These are phyloP conservation scores for Cantharis nigra DNA, from an alignment of 2,888 invertebrate genomes.

Conservation along the genomic window DNA sequence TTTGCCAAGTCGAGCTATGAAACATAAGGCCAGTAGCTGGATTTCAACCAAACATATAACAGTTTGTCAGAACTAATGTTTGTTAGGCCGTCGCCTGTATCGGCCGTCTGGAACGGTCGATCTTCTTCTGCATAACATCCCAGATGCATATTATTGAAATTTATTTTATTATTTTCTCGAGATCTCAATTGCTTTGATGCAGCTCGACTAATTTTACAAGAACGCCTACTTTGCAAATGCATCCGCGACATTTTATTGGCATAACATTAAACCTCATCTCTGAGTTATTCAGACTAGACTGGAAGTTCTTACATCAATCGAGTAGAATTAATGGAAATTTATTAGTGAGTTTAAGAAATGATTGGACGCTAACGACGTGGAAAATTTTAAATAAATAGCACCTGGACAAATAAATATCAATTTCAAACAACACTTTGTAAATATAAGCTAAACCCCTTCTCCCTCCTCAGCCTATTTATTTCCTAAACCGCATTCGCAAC, in stretches of 20 bases:
- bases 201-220: conserved; percentile 45
- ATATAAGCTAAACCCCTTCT: too few species aligned
- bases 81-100: conserved; percentile 39
- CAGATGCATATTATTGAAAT: conserved; percentile 39
- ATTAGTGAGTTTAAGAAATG: conserved; percentile 8
- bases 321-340: conserved; percentile 43
- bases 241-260: conserved; percentile 49
- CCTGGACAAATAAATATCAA: background rate
- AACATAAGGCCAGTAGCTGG: conserved; percentile 56
- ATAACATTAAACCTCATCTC: conserved; percentile 44
- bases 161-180: conserved; percentile 46
- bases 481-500: too few species aligned
- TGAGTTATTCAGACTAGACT: conserved; percentile 47
- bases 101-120: conserved; percentile 35
- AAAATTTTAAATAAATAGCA: background rate
- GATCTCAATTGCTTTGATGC: conserved; percentile 40
- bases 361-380: background rate
- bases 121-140: conserved; percentile 42
- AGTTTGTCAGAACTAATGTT: conserved; percentile 56
- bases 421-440: background rate
- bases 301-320: conserved; percentile 40
- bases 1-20: conserved; percentile 50
- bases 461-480: too few species aligned
- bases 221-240: conserved; percentile 43
- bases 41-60: conserved; percentile 58